Base-by-base conservation (phyloP, 1,140 invertebrate genomes). In the Hyphantria cunea region DNA sequence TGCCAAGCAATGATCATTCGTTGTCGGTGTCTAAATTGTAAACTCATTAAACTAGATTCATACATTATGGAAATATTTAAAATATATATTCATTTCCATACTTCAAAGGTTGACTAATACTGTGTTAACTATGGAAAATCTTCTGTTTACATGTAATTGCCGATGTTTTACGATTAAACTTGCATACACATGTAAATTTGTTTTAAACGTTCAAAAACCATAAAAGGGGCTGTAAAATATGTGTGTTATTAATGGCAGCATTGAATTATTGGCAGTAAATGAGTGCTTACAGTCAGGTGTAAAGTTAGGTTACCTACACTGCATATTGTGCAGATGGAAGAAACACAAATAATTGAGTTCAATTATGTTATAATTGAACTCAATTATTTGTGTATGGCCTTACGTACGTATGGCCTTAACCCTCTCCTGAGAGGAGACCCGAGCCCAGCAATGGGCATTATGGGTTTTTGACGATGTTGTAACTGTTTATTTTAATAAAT, bases 121-220 rank as follows among this genome's bases (percentile, higher is more conserved):
- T 62, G 69, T 62, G 68, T 71, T 78, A 78, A 71, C 67, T 66
- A 61, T 70, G 64, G 66, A 53, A 74, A 70, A 68, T 69, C 62
- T 64, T 13, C 51, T 66, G 49, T 48, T 50, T 56, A 34, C 17
- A 9, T 58, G 68, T 49, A 66, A 69, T 77, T 78, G 72, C 50
- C 41, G 31, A 64, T 11, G 55, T 80, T 84, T 84, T 76, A 84
- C 70, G 66, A 73, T 68, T 75, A 75, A 76, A 62, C 62, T 78
- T 11, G 66, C 77, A 68, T 66, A 72, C 73, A 54, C 64, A 73
- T 76, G 81, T 64, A 70, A 82, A 80, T 70, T 66, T 39, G 15
- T 47, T 67, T 67, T 56, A 52, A 15, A 50, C 37, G 52, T 37
- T 45, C 39, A 9, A 12, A 49, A 25, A 58, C 53, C 45, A 55